phyloP scores from a whole-genome alignment of 2,888 invertebrate species.

The Tyria jacobaeae region DNA sequence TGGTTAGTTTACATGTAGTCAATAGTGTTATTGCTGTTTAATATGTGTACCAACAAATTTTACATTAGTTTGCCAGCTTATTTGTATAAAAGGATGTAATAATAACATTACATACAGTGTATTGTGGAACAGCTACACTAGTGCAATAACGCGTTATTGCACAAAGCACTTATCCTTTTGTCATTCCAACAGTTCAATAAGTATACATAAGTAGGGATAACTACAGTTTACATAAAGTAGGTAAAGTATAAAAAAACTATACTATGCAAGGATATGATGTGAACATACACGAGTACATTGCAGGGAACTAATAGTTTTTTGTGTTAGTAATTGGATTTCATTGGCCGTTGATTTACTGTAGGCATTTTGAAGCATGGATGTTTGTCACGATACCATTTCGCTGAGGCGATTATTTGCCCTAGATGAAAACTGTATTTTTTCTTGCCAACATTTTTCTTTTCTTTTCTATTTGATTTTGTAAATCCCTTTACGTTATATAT shows the following conservation, averaged over 20 bases:
- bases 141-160: no score
- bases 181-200: no score
- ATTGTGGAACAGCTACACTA: no score
- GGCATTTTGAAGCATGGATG: conserved; percentile 79
- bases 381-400: conserved; percentile 85
- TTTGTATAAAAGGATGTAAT: no score
- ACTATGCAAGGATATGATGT: conserved; percentile 4
- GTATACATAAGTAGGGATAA: no score
- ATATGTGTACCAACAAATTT: no score
- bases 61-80: no score
- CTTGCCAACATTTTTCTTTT: conserved; percentile 30
- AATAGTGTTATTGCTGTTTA: no score
- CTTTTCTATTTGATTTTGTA: conserved; percentile 22
- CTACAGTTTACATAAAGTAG: background rate
- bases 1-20: no score
- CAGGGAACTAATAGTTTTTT: conserved; percentile 75
- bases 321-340: conserved; percentile 82
- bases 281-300: conserved; percentile 46
- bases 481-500: conserved; percentile 1
- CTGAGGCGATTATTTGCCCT: conserved; percentile 65
- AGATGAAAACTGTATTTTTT: conserved; percentile 48
- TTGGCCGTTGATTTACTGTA: conserved; percentile 77
- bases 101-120: no score
- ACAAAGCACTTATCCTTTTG: no score
- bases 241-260: conserved; percentile 2